Percentiles rank a stretch among this genome's conserved stretches.
Evolutionary conservation across 1,140 invertebrate species (phyloP).

Genomic region (Zaprionus camerounensis): DNA sequence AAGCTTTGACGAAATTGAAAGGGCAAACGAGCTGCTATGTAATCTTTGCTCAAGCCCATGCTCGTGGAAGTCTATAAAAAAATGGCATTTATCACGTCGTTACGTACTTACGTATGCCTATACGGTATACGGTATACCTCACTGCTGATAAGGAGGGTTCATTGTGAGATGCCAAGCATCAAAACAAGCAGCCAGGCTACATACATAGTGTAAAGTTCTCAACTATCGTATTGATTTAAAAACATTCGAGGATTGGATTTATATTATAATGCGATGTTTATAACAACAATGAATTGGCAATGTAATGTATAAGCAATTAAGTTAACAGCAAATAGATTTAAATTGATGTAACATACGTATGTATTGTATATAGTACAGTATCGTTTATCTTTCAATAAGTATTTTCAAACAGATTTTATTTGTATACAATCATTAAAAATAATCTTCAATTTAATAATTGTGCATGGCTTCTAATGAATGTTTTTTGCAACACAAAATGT

Average conservation of each 20-base stretch:
- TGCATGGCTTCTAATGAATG: neutral
- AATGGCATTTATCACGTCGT: conserved; percentile 26
- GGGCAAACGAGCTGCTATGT: neutral
- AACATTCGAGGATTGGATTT: neutral
- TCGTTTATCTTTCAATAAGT: neutral
- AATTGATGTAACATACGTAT: too few species aligned
- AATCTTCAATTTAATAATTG: neutral
- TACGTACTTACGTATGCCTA: neutral
- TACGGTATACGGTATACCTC: neutral
- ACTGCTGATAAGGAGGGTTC: conserved; percentile 39
- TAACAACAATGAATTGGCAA: neutral
- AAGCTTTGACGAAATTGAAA: conserved; percentile 37
- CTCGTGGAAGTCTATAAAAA: conserved; percentile 17
- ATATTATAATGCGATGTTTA: neutral
- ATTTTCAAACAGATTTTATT: neutral
- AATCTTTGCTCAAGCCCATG: conserved; percentile 17
- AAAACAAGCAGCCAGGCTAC: neutral
- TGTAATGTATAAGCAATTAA: neutral
- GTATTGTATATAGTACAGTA: neutral
- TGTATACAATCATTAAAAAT: neutral
- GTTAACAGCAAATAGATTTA: neutral
- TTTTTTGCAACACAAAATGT: neutral
- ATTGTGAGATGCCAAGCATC: conserved; percentile 28
- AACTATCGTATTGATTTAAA: neutral
- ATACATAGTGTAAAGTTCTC: neutral